Evolutionary conservation across 1,140 invertebrate species (phyloP), one percentile per base, ranked within the genome.

Genomic region (Zaprionus kolodkinae): DNA sequence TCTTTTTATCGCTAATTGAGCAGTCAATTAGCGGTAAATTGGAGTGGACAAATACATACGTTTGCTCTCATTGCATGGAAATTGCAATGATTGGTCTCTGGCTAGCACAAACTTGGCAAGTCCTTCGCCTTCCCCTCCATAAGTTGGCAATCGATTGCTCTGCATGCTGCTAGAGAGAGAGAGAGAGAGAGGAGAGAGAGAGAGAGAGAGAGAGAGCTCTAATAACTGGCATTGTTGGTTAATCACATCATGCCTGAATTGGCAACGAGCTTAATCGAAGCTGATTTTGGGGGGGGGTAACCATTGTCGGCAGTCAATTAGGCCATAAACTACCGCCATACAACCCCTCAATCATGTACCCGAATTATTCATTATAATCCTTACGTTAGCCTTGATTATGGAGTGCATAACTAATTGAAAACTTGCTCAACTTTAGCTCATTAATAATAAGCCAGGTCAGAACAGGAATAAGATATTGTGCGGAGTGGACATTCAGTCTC

Each of bases 321-420:
- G 65, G 25, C n/a, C n/a, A 57, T 21, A 6, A 43, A 56, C 36
- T 45, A 17, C 3, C 4, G 15, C 17, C 36, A 43, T 15, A 56
- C 45, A 45, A 45, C 67, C 43, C 11, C 10, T 10, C 33, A 7
- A 10, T 6, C 33, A 35, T 35, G 40, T 70, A 84, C 36, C 65
- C 84, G 78, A 89, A 88, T 88, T 89, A 84, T 84, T 88, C 64
- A 88, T 84, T 78, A 89, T 70, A 64, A 75, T 62, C 55, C 69
- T 55, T 59, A 63, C 73, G 85, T 84, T 89, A 78, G 74, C 72
- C 85, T 88, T 81, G 71, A 84, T 84, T 81, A 88, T 84, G 55
- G 79, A 52, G 45, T 11, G 74, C 78, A 69, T 65, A 88, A 78
- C 84, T 88, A 88, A 88, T 88, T 88, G 84, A 88, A 88, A 88